phyloP scores from a whole-genome alignment of 2,113 vertebrate species.

The Apodemus sylvaticus region DNA sequence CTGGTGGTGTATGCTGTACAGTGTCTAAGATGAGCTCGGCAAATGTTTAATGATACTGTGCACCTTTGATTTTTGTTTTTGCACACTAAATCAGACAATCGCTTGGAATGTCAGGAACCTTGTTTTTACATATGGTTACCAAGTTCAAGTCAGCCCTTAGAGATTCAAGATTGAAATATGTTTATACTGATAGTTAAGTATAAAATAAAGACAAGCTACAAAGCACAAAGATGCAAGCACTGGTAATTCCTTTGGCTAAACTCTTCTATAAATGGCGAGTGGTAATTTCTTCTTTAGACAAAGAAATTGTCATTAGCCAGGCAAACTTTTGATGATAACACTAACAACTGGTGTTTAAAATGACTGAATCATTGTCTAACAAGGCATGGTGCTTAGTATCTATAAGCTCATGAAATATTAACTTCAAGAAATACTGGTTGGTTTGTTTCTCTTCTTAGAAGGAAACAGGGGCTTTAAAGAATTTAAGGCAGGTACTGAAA shows the following conservation, averaged over 20 bases:
- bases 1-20: not conserved
- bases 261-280: not conserved
- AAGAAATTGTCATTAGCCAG: constrained; percentile 16
- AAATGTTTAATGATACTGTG: not conserved
- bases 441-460: constrained; percentile 38
- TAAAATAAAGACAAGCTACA: not conserved
- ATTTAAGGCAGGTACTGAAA: constrained; percentile 19
- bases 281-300: constrained; percentile 14
- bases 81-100: not conserved
- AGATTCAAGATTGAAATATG: not conserved
- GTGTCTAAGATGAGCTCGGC: not conserved
- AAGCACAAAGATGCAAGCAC: not conserved
- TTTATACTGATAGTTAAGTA: too few relatives aligned
- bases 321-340: constrained; percentile 4
- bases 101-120: not conserved
- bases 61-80: constrained; percentile 37
- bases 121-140: not conserved
- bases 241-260: not conserved
- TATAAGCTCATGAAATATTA: constrained; percentile 11
- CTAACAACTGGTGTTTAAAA: not conserved
- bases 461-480: constrained; percentile 13
- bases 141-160: not conserved
- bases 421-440: constrained; percentile 30
- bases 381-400: not conserved
- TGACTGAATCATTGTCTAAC: not conserved